These are phyloP conservation scores for Sebastes melanostomus DNA, from an alignment of 2,797 vertebrate species.

Conservation along the genomic window DNA sequence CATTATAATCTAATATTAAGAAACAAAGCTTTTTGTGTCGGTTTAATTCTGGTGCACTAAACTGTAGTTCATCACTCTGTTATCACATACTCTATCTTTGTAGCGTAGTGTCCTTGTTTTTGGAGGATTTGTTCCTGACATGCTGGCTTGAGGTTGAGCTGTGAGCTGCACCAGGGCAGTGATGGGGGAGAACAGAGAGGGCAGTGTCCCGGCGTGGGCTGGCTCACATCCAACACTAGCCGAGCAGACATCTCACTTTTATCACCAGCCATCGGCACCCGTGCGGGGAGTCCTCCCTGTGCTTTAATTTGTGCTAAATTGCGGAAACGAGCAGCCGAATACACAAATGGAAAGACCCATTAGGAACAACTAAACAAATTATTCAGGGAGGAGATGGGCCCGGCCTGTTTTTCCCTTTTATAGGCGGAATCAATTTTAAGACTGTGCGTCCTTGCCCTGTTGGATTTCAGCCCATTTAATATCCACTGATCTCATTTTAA, in stretches of 20 bases:
- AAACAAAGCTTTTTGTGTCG: background rate
- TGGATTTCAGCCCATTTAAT: constrained; percentile 8
- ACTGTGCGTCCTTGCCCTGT: background rate
- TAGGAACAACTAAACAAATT: constrained; percentile 47
- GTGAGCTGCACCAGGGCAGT: constrained; percentile 5
- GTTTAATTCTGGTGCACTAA: background rate
- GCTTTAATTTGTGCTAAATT: constrained; percentile 55
- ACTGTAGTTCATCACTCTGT: background rate
- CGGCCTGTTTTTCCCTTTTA: constrained; percentile 10
- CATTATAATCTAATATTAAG: background rate
- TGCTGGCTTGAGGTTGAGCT: constrained; percentile 17
- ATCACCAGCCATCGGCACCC: constrained; percentile 44
- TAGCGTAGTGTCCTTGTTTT: background rate
- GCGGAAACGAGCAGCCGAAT: constrained; percentile 49
- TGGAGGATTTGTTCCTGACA: background rate
- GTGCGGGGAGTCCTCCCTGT: constrained; percentile 9
- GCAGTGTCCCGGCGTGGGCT: constrained; percentile 48
- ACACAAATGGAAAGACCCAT: constrained; percentile 56
- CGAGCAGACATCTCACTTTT: constrained; percentile 54
- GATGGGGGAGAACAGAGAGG: constrained; percentile 35
- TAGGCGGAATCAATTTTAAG: background rate
- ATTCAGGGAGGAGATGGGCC: constrained; percentile 13
- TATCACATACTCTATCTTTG: background rate
- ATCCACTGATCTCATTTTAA: constrained; percentile 4
- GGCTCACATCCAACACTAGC: constrained; percentile 53